Percentiles rank a stretch among this genome's conserved stretches.
phyloP scores from a whole-genome alignment of 1,140 invertebrate species.

The Caenorhabditis remanei region DNA sequence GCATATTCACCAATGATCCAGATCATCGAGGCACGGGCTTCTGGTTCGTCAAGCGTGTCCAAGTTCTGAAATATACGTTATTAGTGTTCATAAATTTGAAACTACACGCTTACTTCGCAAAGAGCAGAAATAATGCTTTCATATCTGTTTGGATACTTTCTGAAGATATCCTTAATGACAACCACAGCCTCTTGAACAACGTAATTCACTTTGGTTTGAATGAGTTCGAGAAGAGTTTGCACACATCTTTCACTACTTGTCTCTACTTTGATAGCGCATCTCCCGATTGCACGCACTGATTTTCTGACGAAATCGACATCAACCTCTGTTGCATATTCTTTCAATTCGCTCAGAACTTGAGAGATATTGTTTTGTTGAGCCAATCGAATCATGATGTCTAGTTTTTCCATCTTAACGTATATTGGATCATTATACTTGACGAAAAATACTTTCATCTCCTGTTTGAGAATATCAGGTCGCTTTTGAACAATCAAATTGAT shows the following conservation, averaged over 20 bases:
- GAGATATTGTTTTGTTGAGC: conserved; percentile 98
- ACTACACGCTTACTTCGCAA: conserved; percentile 83
- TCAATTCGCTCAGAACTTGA: conserved; percentile 96
- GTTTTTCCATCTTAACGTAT: conserved; percentile 98
- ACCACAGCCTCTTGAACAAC: conserved; percentile 99
- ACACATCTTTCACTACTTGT: conserved; percentile 98
- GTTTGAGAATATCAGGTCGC: conserved; percentile 96
- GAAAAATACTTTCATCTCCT: conserved; percentile 99
- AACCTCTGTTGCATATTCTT: conserved; percentile 98
- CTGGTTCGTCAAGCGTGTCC: conserved; percentile 97
- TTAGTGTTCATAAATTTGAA: background rate
- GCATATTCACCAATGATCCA: conserved; percentile 99
- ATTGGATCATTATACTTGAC: conserved; percentile 99
- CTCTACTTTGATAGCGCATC: conserved; percentile 98
- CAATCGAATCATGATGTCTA: conserved; percentile 99
- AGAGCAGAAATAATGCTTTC: conserved; percentile 99
- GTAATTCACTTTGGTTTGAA: conserved; percentile 99
- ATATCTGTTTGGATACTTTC: conserved; percentile 99
- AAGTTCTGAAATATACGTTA: conserved; percentile 82
- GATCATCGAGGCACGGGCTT: conserved; percentile 99
- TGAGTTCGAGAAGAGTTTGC: conserved; percentile 96
- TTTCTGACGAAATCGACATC: conserved; percentile 99
- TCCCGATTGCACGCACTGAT: conserved; percentile 95
- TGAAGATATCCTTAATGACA: conserved; percentile 97
- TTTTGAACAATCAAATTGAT: conserved; percentile 99